Evolutionary conservation across 2,888 invertebrate species (phyloP).

Genomic region (Dyspetes luteomarginatus): DNA sequence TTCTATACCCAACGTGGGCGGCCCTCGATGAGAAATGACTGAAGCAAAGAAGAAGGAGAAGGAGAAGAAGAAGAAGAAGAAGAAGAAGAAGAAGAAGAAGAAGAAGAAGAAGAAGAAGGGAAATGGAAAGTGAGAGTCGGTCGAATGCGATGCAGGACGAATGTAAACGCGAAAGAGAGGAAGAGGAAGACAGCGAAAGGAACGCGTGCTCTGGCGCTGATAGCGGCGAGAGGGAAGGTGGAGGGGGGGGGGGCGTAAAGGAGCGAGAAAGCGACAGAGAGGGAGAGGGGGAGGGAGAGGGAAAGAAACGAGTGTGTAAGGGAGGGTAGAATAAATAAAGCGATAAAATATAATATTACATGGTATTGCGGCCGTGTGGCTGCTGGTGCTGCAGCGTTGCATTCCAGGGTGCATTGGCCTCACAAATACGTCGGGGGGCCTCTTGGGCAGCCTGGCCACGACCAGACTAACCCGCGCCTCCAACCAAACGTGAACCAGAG

Average conservation of each 20-base stretch:
- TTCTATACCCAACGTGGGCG: slow-evolving; percentile 56
- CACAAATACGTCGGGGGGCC: slow-evolving; percentile 77
- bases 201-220: slow-evolving; percentile 43
- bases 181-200: slow-evolving; percentile 46
- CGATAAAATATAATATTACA: slow-evolving; percentile 83
- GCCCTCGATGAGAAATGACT: slow-evolving; percentile 42
- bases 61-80: slow-evolving; percentile 1
- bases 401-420: slow-evolving; percentile 81
- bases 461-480: slow-evolving; percentile 68
- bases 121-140: slow-evolving; percentile 57
- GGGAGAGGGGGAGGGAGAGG: slow-evolving; percentile 60
- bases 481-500: slow-evolving; percentile 67
- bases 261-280: slow-evolving; percentile 3
- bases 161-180: slow-evolving; percentile 37
- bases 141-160: slow-evolving; percentile 32
- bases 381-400: slow-evolving; percentile 72
- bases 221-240: slow-evolving; percentile 52
- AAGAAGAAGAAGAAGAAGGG: slow-evolving; percentile 20
- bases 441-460: slow-evolving; percentile 67
- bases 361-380: slow-evolving; percentile 80
- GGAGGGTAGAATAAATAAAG: slow-evolving; percentile 83
- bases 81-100: background rate
- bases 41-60: slow-evolving; percentile 9
- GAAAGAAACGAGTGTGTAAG: slow-evolving; percentile 72
- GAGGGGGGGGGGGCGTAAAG: background rate